Base-by-base conservation (phyloP, 2,888 invertebrate species). In the Mythimna pallens region DNA sequence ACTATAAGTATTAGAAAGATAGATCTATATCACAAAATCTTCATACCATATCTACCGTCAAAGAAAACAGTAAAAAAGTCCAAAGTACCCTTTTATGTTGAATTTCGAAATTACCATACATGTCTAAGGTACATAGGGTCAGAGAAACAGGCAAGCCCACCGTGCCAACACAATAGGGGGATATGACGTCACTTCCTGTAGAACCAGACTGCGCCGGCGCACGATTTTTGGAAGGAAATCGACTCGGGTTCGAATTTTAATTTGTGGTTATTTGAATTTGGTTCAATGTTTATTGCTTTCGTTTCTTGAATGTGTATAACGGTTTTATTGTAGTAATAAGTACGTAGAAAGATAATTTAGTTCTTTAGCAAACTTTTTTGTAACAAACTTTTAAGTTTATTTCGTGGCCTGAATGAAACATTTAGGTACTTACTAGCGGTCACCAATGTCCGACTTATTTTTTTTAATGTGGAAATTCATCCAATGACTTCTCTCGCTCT, bases 161-260 rank as follows among this genome's bases (percentile, higher is more conserved):
- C 80, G 59, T 36, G 34, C 76, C 72, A 67, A 65, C 79, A 87
- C 87, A 86, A 87, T 86, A 80, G 85, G 82, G 86, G 91, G 91
- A 90, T 79, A 73, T 92, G 90, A 92, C 92, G 90, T 92, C 92
- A 93, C 75, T 82, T 92, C 93, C 93, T 87, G 84, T 76, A 71
- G 73, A 75, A 73, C 78, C 79, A 80, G 80, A 71, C 83, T 54
- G 77, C 77, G 75, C 58, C 62, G 20, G 74, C 77, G 78, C 87
- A 83, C 81, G 83, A 84, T 78, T 80, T 84, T 73, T 80, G 80
- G 78, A 81, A 83, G 85, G 82, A 84, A 87, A 81, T 80, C 20
- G 78, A 79, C 25, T 71, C 61, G 70, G 62, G 65, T 69, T 78
- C 78, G 67, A 76, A 73, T 69, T 70, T 59, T 74, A 65, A 67